Percentiles rank a stretch among this genome's conserved stretches.
These are phyloP conservation scores for Caenorhabditis sp. DNA, from an alignment of 2,888 invertebrate species.

Conservation along the genomic window DNA sequence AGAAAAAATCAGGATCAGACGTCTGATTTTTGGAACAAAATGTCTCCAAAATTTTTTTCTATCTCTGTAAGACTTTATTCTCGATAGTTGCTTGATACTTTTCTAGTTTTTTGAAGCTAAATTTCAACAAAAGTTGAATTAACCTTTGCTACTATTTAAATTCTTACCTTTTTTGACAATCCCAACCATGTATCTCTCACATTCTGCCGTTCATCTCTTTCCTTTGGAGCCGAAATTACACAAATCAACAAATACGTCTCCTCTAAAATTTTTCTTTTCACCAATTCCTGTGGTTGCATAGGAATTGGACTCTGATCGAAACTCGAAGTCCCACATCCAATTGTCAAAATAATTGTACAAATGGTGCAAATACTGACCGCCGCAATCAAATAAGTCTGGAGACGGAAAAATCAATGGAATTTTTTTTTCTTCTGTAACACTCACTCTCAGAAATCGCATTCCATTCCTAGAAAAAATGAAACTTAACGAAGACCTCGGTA, in stretches of 20 bases:
- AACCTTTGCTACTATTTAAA: too few relatives aligned
- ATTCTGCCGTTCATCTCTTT: constrained; percentile 37
- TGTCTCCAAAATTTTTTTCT: too few relatives aligned
- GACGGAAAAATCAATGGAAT: constrained; percentile 5
- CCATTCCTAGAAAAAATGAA: constrained; percentile 11
- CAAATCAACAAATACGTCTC: constrained; percentile 55
- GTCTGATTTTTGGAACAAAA: too few relatives aligned
- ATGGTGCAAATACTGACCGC: constrained; percentile 43
- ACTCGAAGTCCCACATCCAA: constrained; percentile 22
- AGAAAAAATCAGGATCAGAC: too few relatives aligned
- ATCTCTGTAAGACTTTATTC: too few relatives aligned
- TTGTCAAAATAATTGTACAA: constrained; percentile 42
- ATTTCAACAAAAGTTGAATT: neutral
- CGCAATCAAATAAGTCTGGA: constrained; percentile 28
- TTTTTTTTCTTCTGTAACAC: neutral
- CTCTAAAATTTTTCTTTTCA: neutral
- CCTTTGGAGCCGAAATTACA: constrained; percentile 60
- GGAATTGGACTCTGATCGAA: neutral
- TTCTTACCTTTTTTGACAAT: constrained; percentile 13
- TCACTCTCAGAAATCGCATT: constrained; percentile 32
- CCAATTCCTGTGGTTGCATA: neutral
- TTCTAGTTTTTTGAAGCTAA: too few relatives aligned
- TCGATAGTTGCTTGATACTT: too few relatives aligned
- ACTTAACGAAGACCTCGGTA: neutral
- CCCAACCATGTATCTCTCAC: constrained; percentile 43